These are phyloP conservation scores for Pangasius krempfi DNA, from an alignment of 2,797 vertebrate species.

Conservation along the genomic window DNA sequence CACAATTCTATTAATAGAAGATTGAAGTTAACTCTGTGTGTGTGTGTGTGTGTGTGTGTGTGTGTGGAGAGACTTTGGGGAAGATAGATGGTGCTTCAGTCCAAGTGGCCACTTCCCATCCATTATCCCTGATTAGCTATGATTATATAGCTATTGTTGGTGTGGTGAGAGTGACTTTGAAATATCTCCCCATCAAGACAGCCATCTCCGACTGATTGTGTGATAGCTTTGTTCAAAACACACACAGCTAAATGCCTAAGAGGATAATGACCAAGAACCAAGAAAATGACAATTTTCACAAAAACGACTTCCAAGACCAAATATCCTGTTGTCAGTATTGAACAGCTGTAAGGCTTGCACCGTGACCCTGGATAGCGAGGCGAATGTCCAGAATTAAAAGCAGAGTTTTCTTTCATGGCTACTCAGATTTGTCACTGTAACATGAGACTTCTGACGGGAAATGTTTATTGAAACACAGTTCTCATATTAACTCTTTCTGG, in stretches of 20 bases:
- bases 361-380: not conserved
- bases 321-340: not conserved
- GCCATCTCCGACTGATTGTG: constrained; percentile 3
- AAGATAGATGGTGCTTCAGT: constrained; percentile 48
- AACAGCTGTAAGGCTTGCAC: not conserved
- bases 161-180: constrained; percentile 45
- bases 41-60: constrained; percentile 4
- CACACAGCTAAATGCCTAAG: constrained; percentile 9
- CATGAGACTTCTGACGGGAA: not conserved
- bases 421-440: constrained; percentile 10
- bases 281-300: not conserved
- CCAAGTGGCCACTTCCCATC: constrained; percentile 49
- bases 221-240: constrained; percentile 26
- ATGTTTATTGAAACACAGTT: constrained; percentile 2
- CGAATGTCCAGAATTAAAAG: constrained; percentile 10
- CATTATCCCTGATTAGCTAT: constrained; percentile 50
- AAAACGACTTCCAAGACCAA: not conserved
- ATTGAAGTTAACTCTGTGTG: constrained; percentile 24
- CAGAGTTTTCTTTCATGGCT: not conserved
- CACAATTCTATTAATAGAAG: constrained; percentile 42
- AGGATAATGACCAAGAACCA: constrained; percentile 24
- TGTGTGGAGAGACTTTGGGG: constrained; percentile 25
- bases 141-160: constrained; percentile 50
- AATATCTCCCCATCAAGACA: constrained; percentile 41
- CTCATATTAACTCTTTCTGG: constrained; percentile 16